Conservation (phyloP, 2,888 invertebrate species). For the Ophion obscuratus region DNA sequence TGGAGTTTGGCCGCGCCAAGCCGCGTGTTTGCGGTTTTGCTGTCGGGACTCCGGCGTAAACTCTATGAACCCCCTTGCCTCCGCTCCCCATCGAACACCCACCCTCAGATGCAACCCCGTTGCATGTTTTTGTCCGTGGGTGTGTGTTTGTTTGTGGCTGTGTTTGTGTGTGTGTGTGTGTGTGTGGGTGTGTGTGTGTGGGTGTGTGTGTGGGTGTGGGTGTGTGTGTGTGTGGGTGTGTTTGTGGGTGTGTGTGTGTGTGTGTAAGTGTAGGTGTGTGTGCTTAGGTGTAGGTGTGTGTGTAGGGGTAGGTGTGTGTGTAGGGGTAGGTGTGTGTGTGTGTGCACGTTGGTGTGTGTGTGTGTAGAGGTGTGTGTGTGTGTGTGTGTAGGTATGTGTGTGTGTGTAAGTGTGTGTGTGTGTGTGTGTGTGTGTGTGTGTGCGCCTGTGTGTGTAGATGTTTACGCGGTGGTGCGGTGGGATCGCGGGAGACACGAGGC, state of each 20-base stretch:
- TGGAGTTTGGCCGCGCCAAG: constrained; percentile 82
- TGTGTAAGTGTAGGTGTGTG: not conserved
- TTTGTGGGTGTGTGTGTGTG: constrained; percentile 16
- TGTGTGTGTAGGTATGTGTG: constrained; percentile 24
- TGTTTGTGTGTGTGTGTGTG: constrained; percentile 7
- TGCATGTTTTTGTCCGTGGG: constrained; percentile 22
- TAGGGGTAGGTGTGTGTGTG: too few species aligned
- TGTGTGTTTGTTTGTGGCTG: constrained; percentile 45
- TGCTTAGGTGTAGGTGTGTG: too few species aligned
- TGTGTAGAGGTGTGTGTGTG: too few species aligned
- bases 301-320: too few species aligned
- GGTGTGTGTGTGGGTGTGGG: not conserved
- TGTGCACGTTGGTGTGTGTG: too few species aligned
- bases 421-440: constrained; percentile 40
- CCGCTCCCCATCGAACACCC: constrained; percentile 14
- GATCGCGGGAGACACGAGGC: constrained; percentile 41
- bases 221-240: constrained; percentile 39
- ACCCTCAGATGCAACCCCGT: constrained; percentile 18
- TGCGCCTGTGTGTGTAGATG: not conserved
- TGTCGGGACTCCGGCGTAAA: constrained; percentile 80
- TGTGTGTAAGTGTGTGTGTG: constrained; percentile 33
- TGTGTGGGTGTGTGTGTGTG: too few species aligned
- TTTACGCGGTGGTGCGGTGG: not conserved
- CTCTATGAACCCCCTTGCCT: constrained; percentile 68
- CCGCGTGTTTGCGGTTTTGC: constrained; percentile 83